Evolutionary conservation across 2,113 vertebrate species (phyloP), one percentile per base, ranked within the genome.

Genomic region (Parus major): DNA sequence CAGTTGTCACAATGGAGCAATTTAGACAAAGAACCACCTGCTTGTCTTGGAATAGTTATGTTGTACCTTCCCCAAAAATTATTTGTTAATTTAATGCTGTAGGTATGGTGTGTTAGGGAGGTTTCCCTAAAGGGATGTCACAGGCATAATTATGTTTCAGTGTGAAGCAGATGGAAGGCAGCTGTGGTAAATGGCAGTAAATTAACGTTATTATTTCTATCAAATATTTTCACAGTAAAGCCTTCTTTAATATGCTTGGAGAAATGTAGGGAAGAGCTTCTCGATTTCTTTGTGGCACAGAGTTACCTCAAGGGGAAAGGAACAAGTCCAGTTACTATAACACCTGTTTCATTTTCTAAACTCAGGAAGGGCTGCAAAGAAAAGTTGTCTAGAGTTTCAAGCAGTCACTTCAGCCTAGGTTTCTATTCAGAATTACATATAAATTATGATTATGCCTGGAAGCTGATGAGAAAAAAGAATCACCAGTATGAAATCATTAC

Each of bases 311-410:
- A 44, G 56, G 29, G 64, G 27, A 87, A 85, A 82, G 42, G 79
- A 93, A 36, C 33, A 75, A 71, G 20, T 35, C 33, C 35, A 36
- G 47, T 69, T 80, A 52, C n/a, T 60, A 11, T 28, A 75, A 83
- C 71, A 92, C 83, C 86, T 96, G 93, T 72, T 94, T 31, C 21
- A 27, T 59, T 93, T 95, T 61, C 50, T 71, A 90, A 88, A 36
- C 78, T 91, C 60, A 46, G 24, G 46, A 55, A 82, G 36, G 36
- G 16, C 59, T 85, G 82, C 61, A 88, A 91, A 84, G 56, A 91
- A 97, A 91, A 91, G 41, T 42, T 61, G 33, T 88, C 60, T 90
- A 71, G 64, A 50, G 49, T 96, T 97, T 94, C 93, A 90, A 68
- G 15, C 35, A 70, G 41, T 41, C 29, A 25, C 78, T 93, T 94